These are phyloP conservation scores for Alligator mississippiensis DNA, from an alignment of 2,113 vertebrate species.

Conservation along the genomic window DNA sequence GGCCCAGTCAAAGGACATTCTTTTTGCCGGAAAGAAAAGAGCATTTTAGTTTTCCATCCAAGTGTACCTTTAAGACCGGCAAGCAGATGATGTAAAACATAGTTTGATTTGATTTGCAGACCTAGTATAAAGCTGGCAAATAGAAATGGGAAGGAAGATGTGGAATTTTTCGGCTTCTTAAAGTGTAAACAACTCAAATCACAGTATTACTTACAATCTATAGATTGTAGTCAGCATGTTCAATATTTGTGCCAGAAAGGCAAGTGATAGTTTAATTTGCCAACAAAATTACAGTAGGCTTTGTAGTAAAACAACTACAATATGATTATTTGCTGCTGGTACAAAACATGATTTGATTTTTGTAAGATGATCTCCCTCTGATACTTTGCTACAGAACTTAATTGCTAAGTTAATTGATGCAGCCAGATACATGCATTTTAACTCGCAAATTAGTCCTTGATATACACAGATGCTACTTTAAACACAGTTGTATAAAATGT, in stretches of 20 bases:
- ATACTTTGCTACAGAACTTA: neutral
- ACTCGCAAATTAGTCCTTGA: neutral
- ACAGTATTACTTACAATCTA: too few relatives aligned
- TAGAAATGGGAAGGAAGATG: neutral
- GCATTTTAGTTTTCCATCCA: neutral
- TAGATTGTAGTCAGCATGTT: too few relatives aligned
- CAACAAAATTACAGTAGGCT: too few relatives aligned
- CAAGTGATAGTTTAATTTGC: too few relatives aligned
- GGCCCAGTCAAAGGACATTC: neutral
- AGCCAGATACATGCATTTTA: neutral
- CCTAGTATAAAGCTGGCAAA: neutral
- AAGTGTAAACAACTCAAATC: too few relatives aligned
- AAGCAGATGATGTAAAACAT: neutral
- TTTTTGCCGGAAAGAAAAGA: neutral
- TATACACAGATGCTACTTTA: neutral
- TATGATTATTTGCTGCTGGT: neutral
- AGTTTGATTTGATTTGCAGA: neutral
- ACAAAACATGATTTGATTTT: neutral
- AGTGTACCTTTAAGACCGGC: neutral
- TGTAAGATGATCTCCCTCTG: neutral
- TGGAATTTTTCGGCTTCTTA: neutral
- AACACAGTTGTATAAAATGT: neutral
- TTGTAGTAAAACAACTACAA: too few relatives aligned
- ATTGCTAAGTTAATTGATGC: neutral
- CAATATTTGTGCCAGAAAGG: too few relatives aligned